phyloP scores from a whole-genome alignment of 2,888 invertebrate species.

The Heliconius hortense region DNA sequence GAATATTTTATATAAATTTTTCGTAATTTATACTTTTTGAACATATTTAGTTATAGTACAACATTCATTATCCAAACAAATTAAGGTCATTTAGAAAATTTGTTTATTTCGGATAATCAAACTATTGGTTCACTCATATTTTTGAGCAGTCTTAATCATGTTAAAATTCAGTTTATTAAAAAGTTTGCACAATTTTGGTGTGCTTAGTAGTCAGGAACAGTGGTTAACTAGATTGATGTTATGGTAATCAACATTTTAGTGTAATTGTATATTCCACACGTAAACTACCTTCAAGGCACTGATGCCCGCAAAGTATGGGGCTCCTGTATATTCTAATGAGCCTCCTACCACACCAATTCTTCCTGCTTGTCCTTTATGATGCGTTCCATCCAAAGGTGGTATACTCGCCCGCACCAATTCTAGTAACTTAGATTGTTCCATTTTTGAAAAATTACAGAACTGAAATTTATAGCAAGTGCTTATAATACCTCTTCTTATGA shows the following conservation, averaged over 20 bases:
- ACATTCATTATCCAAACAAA: too few species aligned
- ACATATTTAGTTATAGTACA: too few species aligned
- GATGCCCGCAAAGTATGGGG: slow-evolving; percentile 97
- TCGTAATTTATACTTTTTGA: too few species aligned
- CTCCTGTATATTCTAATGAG: slow-evolving; percentile 97
- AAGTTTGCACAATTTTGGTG: too few species aligned
- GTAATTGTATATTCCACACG: background rate
- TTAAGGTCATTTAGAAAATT: too few species aligned
- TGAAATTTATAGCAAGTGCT: slow-evolving; percentile 32
- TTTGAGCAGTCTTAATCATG: too few species aligned
- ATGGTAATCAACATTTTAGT: background rate
- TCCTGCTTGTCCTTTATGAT: slow-evolving; percentile 95
- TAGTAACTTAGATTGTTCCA: slow-evolving; percentile 46
- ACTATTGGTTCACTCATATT: too few species aligned
- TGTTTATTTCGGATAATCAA: too few species aligned
- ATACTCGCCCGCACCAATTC: slow-evolving; percentile 68
- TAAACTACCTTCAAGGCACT: slow-evolving; percentile 86
- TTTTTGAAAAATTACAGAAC: slow-evolving; percentile 22
- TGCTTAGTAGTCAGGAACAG: background rate
- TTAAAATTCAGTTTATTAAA: too few species aligned
- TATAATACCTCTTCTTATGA: slow-evolving; percentile 16
- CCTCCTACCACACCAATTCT: slow-evolving; percentile 97
- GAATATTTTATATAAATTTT: too few species aligned
- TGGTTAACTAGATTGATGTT: background rate
- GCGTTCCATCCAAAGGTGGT: slow-evolving; percentile 83